Conservation (phyloP, 2,888 invertebrate genomes). For the Epinotia demarniana region DNA sequence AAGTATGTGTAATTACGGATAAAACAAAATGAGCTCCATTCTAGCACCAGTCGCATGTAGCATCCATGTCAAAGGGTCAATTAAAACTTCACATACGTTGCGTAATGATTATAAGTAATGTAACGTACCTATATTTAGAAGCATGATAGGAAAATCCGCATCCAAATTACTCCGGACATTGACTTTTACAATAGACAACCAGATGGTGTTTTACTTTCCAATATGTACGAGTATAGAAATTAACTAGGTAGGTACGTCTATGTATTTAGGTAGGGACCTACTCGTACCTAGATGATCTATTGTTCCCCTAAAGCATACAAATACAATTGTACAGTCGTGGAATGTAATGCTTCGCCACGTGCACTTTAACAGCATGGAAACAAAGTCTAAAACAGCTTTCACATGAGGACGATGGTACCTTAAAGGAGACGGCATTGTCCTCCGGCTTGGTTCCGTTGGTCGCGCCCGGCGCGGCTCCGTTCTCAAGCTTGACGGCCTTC, state of each 20-base stretch:
- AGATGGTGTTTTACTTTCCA: too few relatives aligned
- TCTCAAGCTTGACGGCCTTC: slow-evolving; percentile 84
- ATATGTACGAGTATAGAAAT: too few relatives aligned
- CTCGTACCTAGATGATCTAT: background rate
- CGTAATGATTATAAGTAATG: background rate
- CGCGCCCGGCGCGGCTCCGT: slow-evolving; percentile 73
- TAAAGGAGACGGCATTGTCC: slow-evolving; percentile 69
- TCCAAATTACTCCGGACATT: too few relatives aligned
- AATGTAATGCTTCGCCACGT: background rate
- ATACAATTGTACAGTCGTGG: background rate
- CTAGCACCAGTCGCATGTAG: background rate
- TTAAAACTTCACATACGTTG: background rate
- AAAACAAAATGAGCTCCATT: too few relatives aligned
- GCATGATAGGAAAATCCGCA: too few relatives aligned
- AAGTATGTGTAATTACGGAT: too few relatives aligned
- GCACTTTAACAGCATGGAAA: background rate
- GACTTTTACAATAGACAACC: too few relatives aligned
- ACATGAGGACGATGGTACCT: slow-evolving; percentile 51
- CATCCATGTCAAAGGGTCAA: too few relatives aligned
- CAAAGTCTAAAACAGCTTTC: background rate
- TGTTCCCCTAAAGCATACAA: background rate
- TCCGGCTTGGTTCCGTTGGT: slow-evolving; percentile 75
- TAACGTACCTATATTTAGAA: too few relatives aligned
- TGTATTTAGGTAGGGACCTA: too few relatives aligned
- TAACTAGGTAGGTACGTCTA: background rate